These are phyloP conservation scores for Ciconia nigra DNA, from an alignment of 2,797 vertebrate genomes.

Conservation along the genomic window DNA sequence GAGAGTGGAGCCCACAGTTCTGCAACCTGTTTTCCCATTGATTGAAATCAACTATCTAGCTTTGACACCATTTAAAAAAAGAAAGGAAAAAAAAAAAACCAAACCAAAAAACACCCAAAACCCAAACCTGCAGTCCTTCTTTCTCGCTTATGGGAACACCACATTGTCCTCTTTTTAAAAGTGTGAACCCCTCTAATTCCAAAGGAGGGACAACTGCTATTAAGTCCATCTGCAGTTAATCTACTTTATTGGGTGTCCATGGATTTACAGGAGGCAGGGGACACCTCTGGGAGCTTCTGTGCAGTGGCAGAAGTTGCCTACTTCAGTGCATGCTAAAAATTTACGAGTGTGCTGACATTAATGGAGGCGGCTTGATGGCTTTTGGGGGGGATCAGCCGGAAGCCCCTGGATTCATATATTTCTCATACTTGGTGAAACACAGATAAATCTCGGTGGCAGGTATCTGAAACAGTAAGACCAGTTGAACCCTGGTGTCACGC, in stretches of 20 bases:
- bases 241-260: slow-evolving; percentile 71
- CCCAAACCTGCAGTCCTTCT: background rate
- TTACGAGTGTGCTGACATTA: slow-evolving; percentile 72
- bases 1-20: background rate
- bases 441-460: slow-evolving; percentile 69
- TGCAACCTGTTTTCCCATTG: background rate
- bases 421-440: slow-evolving; percentile 70
- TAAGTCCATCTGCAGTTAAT: slow-evolving; percentile 68
- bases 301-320: slow-evolving; percentile 56
- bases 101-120: too few species aligned
- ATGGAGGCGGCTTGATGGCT: slow-evolving; percentile 56
- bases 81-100: background rate
- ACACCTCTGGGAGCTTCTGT: slow-evolving; percentile 74
- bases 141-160: background rate
- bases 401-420: slow-evolving; percentile 62
- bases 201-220: slow-evolving; percentile 13
- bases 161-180: background rate
- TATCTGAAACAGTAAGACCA: slow-evolving; percentile 29
- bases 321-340: slow-evolving; percentile 48
- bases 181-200: slow-evolving; percentile 31
- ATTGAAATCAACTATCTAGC: background rate
- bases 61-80: background rate
- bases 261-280: slow-evolving; percentile 75
- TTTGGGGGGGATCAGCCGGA: slow-evolving; percentile 52
- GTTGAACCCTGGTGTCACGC: background rate